These are phyloP conservation scores for Lagodon rhomboides DNA, from an alignment of 2,797 vertebrate genomes.

Conservation along the genomic window DNA sequence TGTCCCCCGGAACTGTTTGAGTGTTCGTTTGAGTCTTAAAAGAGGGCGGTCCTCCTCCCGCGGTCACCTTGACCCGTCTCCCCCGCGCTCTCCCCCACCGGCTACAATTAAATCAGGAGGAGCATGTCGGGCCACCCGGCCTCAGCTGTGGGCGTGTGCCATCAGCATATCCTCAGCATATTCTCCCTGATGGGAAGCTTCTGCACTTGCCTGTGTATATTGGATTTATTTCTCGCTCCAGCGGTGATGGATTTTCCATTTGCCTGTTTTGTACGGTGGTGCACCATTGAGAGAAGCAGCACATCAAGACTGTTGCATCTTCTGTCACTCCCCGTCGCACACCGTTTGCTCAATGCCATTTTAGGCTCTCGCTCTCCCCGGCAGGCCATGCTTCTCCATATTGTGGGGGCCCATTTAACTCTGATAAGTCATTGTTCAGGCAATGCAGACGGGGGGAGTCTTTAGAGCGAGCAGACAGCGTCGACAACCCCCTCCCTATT, in stretches of 20 bases:
- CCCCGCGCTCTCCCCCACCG: background rate
- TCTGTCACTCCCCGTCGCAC: conserved; percentile 62
- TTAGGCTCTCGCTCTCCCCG: conserved; percentile 49
- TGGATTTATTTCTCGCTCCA: conserved; percentile 71
- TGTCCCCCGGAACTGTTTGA: background rate
- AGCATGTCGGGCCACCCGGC: conserved; percentile 18
- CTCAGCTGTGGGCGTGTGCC: conserved; percentile 31
- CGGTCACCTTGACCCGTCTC: conserved; percentile 57
- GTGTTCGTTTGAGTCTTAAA: conserved; percentile 44
- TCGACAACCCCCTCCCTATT: background rate
- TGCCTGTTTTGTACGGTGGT: conserved; percentile 45
- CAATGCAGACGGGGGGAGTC: conserved; percentile 42
- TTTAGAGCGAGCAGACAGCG: conserved; percentile 22
- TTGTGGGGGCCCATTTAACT: conserved; percentile 67
- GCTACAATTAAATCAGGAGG: conserved; percentile 54
- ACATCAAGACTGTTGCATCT: conserved; percentile 60
- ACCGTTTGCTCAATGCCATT: conserved; percentile 66
- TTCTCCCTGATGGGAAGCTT: conserved; percentile 61
- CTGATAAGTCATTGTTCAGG: conserved; percentile 73
- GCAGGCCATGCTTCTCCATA: conserved; percentile 46
- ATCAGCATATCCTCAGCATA: conserved; percentile 61
- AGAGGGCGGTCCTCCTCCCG: conserved; percentile 11
- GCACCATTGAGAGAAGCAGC: conserved; percentile 50
- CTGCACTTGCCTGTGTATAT: conserved; percentile 52
- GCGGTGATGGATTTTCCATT: conserved; percentile 74